Evolutionary conservation across 2,113 vertebrate species (phyloP), one percentile per base, ranked within the genome.

Genomic region (Butastur rufipennis): DNA sequence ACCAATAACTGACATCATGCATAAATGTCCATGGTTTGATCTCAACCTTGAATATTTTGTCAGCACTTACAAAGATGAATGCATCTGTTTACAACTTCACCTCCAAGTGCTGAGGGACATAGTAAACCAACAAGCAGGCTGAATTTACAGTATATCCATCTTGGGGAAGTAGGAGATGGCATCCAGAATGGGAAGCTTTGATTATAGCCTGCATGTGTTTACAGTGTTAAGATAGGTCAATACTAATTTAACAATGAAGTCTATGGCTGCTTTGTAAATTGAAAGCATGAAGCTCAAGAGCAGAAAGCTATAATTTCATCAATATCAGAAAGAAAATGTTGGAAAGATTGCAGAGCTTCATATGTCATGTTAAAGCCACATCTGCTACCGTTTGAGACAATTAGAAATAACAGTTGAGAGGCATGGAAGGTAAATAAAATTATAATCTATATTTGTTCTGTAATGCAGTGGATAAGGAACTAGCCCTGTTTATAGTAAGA

Each of bases 61-160:
- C 52, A 97, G 72, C 65, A 90, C 88, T 72, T 98, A 98, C 93
- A 93, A 66, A 77, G 96, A 97, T 7, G 98, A 98, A 47, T 85
- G 84, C 8, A 34, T 80, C 79, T 98, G 98, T 67, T 96, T 99
- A 67, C 98, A 96, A 65, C 98, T 96, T 95, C 98, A 98, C 66
- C 90, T 95, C 83, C 96, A 97, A 90, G 97, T 99, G 16, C 96
- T 98, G 80, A 97, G 73, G 88, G 70, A 80, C 45, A 47, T 97
- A 63, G 79, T 98, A 91, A 97, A 98, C 85, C 90, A 86, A 72
- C 97, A 93, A 97, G 73, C 23, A 79, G 13, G 32, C 42, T 65
- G n/a, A 42, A 71, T 38, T 80, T 83, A 86, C 8, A 22, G 26
- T 56, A 31, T 38, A 67, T 29, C 34, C 36, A 29, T 70, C 13